phyloP scores from a whole-genome alignment of 1,140 invertebrate species.

The Holotrichia oblita region DNA sequence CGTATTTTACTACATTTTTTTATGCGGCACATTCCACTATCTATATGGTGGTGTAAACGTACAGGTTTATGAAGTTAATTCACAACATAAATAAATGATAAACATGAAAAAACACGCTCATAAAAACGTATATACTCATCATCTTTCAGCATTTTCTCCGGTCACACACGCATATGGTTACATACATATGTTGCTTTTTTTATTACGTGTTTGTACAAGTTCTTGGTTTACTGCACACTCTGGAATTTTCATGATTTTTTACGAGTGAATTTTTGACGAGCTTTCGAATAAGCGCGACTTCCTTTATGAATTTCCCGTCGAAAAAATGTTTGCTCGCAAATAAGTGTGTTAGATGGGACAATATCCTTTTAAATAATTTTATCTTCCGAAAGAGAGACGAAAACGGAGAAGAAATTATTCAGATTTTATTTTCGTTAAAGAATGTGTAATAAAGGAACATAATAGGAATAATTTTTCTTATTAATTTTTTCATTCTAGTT shows the following conservation, averaged over 20 bases:
- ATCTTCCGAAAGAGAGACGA: not conserved
- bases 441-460: too few species aligned
- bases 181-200: not conserved
- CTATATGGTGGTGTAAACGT: not conserved
- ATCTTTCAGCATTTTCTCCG: not conserved
- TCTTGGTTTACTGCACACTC: not conserved
- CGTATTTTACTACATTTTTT: too few species aligned
- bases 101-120: not conserved
- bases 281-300: not conserved
- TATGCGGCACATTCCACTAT: not conserved
- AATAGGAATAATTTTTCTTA: too few species aligned
- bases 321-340: not conserved
- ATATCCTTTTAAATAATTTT: not conserved
- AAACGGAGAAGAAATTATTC: too few species aligned
- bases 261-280: slow-evolving; percentile 16
- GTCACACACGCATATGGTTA: not conserved
- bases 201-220: slow-evolving; percentile 3
- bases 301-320: not conserved
- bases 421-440: too few species aligned
- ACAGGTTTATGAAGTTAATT: not conserved
- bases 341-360: not conserved
- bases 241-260: slow-evolving; percentile 18
- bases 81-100: not conserved
- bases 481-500: too few species aligned
- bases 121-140: not conserved